Base-by-base conservation (phyloP, 2,797 vertebrate species). In the Diplodus sargus region DNA sequence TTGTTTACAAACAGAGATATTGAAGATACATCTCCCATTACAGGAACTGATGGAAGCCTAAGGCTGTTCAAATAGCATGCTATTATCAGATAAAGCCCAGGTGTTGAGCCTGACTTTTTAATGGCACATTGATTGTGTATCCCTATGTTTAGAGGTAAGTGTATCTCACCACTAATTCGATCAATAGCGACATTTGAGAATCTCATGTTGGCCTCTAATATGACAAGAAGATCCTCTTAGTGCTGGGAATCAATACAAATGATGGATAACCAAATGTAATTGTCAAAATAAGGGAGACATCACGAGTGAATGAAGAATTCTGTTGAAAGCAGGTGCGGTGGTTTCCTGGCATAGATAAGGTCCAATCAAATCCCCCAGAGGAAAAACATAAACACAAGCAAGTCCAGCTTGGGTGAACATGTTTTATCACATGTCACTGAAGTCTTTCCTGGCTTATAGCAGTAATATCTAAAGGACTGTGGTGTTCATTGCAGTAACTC, bases 41-140 rank as follows among this genome's bases (percentile, higher is more conserved):
- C 18, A 51, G 23, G 45, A 25, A 70, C 12, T 20, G 57, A 48
- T 25, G 16, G 18, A 2, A 76, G 30, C 23, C 52, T 14, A 6
- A 43, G 3, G 0, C 10, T n/a, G 53, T 74, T 65, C 22, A 42
- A 3, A 10, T 17, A 57, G 18, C 13, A n/a, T 4, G 23, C n/a
- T 63, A 3, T 20, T 54, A 49, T 47, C 56, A 49, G 30, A 5
- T 20, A 28, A 53, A 61, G 15, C 57, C 2, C 17, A 14, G 54
- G 59, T 68, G 48, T 28, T 22, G 63, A 78, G 17, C 51, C 59
- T 49, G n/a, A 64, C 43, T 45, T 58, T 42, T 18, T 71, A 78
- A n/a, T 73, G 56, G 48, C 5, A 2, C 52, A 80, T 81, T 79
- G 72, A 83, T 74, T 70, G 56, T 74, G 54, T 34, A 48, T 54